Evolutionary conservation across 2,888 invertebrate species (phyloP).

Genomic region (Barypeithes pellucidus): DNA sequence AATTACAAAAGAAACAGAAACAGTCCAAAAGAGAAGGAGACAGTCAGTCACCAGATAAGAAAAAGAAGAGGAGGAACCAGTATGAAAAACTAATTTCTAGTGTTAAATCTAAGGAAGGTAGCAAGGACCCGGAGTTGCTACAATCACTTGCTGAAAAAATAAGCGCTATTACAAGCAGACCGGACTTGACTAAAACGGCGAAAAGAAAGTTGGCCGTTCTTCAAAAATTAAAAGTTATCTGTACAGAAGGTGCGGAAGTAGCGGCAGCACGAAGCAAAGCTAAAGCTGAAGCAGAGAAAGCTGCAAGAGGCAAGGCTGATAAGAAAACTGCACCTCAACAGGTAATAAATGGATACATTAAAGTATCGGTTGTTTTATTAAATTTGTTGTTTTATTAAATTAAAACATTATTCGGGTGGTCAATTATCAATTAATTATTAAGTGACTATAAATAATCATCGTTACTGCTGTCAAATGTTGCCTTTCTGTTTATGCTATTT

Average conservation of each 20-base stretch:
- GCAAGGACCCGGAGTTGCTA: constrained; percentile 48
- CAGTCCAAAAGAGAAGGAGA: constrained; percentile 35
- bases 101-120: constrained; percentile 47
- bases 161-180: constrained; percentile 46
- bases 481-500: too few species aligned
- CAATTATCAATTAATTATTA: too few species aligned
- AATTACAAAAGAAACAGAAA: constrained; percentile 35
- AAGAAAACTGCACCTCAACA: constrained; percentile 35
- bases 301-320: constrained; percentile 21
- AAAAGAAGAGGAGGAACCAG: constrained; percentile 49
- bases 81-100: constrained; percentile 50
- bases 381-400: too few species aligned
- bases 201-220: constrained; percentile 55
- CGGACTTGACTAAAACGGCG: constrained; percentile 58
- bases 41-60: constrained; percentile 23
- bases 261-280: constrained; percentile 31
- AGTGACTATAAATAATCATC: too few species aligned
- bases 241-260: constrained; percentile 41
- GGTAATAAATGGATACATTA: constrained; percentile 10
- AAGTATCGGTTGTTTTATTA: too few species aligned
- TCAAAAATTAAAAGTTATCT: constrained; percentile 47
- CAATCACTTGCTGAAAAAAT: constrained; percentile 54
- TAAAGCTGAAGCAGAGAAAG: constrained; percentile 17
- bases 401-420: too few species aligned
- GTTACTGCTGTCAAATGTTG: too few species aligned